A percentile compares a stretch with the other conserved stretches of the same genome.
phyloP scores from a whole-genome alignment of 2,888 invertebrate genomes.

The Sepioteuthis lessoniana region DNA sequence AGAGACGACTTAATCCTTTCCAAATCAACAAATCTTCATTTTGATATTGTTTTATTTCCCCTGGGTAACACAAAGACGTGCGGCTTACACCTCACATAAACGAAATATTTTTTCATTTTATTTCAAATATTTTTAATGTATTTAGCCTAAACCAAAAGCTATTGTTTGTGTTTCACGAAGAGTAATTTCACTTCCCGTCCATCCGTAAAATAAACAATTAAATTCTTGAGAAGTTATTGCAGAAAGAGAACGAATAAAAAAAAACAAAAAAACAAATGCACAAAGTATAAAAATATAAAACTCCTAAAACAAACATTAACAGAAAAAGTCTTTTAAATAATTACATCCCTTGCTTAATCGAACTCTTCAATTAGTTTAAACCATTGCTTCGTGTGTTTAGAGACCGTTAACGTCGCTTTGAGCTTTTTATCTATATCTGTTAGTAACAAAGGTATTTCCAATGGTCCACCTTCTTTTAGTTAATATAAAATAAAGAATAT shows the following conservation, averaged over 20 bases:
- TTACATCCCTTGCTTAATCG: not conserved
- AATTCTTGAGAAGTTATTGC: not conserved
- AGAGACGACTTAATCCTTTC: not conserved
- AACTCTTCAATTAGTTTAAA: not conserved
- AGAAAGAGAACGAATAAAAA: not conserved
- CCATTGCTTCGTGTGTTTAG: not conserved
- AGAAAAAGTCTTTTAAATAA: not conserved
- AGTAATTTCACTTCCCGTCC: not conserved
- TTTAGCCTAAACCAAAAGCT: not conserved
- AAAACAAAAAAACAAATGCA: not conserved
- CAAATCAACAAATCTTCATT: not conserved
- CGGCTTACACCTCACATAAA: not conserved
- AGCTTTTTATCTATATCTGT: not conserved
- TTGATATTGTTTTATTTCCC: not conserved
- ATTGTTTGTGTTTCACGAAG: not conserved
- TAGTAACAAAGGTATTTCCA: too few relatives aligned
- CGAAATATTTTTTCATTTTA: not conserved
- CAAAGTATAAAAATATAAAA: not conserved
- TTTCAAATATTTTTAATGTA: not conserved
- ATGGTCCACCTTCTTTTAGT: too few relatives aligned
- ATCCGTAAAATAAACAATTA: not conserved
- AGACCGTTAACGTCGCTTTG: rapidly evolving
- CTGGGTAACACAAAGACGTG: not conserved
- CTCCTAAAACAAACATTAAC: not conserved
- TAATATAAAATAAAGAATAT: too few relatives aligned